Evolutionary conservation across 2,888 invertebrate genomes (phyloP).

Genomic region (Spialia ferax): DNA sequence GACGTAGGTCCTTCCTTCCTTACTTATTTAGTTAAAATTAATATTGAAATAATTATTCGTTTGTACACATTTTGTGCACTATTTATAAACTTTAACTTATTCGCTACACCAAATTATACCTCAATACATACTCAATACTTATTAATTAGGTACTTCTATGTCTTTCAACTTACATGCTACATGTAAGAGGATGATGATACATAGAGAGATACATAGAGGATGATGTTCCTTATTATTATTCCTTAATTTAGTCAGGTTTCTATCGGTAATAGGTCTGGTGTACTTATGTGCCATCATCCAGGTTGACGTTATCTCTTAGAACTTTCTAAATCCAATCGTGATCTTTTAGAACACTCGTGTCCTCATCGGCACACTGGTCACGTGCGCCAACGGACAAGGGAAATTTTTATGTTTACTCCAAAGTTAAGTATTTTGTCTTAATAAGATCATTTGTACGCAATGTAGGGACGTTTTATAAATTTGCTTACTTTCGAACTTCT

Average conservation of each 20-base stretch:
- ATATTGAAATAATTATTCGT: no score
- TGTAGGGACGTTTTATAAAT: slow-evolving; percentile 33
- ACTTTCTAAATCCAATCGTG: slow-evolving; percentile 29
- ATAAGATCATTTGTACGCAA: slow-evolving; percentile 41
- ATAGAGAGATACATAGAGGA: no score
- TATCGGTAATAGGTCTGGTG: neutral
- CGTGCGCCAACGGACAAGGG: slow-evolving; percentile 43
- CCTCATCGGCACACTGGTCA: slow-evolving; percentile 28
- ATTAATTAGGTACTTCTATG: no score
- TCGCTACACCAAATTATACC: no score
- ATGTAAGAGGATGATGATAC: no score
- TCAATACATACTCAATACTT: no score
- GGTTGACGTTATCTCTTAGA: slow-evolving; percentile 13
- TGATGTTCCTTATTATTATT: no score
- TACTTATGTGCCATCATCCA: slow-evolving; percentile 3
- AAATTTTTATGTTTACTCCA: slow-evolving; percentile 44
- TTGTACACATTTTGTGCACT: no score
- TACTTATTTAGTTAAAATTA: no score
- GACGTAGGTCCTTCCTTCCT: no score
- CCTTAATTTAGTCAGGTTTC: neutral
- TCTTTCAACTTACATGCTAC: no score
- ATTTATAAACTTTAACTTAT: no score
- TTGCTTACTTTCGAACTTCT: slow-evolving; percentile 35
- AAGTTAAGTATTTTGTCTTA: slow-evolving; percentile 41
- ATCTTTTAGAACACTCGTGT: neutral